Base-by-base conservation (phyloP, 2,797 vertebrate genomes). In the Ctenopoma kingsleyae region DNA sequence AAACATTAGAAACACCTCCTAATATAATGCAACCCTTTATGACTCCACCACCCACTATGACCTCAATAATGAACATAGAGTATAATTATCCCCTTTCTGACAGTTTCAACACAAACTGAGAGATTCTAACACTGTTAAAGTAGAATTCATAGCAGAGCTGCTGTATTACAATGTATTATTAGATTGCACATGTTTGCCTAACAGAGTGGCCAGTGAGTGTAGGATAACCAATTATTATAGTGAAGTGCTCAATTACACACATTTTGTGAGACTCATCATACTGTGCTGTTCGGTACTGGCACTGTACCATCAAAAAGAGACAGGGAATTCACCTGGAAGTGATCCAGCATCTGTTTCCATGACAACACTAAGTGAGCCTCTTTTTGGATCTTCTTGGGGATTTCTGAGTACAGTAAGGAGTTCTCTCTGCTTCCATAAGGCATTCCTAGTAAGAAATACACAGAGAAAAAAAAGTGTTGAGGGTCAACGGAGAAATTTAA, bases 311-410 rank as follows among this genome's bases (percentile, higher is more conserved):
- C 12, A 43, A 25, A 23, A 52, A 50, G 20, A 41, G 30, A 38
- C 6, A 8, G n/a, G 46, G n/a, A 62, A 71, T 53, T 90, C 50
- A 93, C 92, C 97, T 99, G 97, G 76, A 99, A 99, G 80, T 99
- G 97, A 94, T 99, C 97, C 87, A 99, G 93, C 97, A 99, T 98
- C 93, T 99, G 98, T 80, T 98, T 99, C 98, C 98, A 99, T 0
- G 98, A 98, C 87, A 99, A 91, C 81, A 98, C 96, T 62, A 98
- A 88, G 71, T 98, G 90, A n/a, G 97, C 96, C 90, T 99, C 97
- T 87, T 98, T 98, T 64, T 97, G 95, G 57, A 98, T 93, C 93
- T 99, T 98, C 92, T 96, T 98, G 76, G 98, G 98, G 81, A 99
- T 98, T 94, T 99, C 98, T 1, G 97, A 99, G 91, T 98, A 99